These are phyloP conservation scores for Hippoglossus stenolepis DNA, from an alignment of 2,113 vertebrate species.

Conservation along the genomic window DNA sequence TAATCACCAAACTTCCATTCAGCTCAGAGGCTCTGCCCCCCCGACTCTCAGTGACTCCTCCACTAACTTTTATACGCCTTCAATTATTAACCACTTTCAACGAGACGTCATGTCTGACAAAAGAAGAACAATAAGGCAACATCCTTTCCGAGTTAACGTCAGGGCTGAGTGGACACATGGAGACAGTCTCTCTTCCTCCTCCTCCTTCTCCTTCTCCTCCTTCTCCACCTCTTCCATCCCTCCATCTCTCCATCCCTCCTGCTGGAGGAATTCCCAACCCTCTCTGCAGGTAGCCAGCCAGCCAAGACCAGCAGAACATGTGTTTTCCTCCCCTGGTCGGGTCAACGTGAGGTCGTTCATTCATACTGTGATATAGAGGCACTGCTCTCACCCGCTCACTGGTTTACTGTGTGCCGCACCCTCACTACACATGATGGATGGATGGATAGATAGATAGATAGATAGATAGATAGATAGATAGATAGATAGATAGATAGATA, in stretches of 20 bases:
- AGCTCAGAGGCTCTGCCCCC: not conserved
- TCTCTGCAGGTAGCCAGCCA: constrained; percentile 89
- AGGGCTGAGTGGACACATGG: constrained; percentile 61
- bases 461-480: constrained; percentile 5
- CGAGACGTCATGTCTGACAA: constrained; percentile 41
- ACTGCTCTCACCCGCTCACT: constrained; percentile 71
- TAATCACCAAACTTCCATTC: not conserved
- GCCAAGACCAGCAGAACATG: constrained; percentile 90
- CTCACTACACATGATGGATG: constrained; percentile 81
- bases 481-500: constrained; percentile 49
- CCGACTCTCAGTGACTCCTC: not conserved
- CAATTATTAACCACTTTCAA: constrained; percentile 11
- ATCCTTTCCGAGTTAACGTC: constrained; percentile 66
- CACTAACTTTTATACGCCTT: not conserved
- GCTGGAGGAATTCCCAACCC: constrained; percentile 86
- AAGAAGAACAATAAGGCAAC: constrained; percentile 60
- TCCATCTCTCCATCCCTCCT: constrained; percentile 77
- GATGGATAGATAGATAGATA: constrained; percentile 31
- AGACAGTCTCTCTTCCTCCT: constrained; percentile 67
- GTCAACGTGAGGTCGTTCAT: constrained; percentile 86
- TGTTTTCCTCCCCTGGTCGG: constrained; percentile 87
- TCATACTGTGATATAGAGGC: constrained; percentile 84
- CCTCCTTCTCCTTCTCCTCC: constrained; percentile 50
- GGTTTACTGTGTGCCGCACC: constrained; percentile 79
- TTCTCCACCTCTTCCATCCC: constrained; percentile 73